A percentile compares a stretch with the other conserved stretches of the same genome.
phyloP scores from a whole-genome alignment of 2,888 invertebrate species.

The Capitulum mitella region DNA sequence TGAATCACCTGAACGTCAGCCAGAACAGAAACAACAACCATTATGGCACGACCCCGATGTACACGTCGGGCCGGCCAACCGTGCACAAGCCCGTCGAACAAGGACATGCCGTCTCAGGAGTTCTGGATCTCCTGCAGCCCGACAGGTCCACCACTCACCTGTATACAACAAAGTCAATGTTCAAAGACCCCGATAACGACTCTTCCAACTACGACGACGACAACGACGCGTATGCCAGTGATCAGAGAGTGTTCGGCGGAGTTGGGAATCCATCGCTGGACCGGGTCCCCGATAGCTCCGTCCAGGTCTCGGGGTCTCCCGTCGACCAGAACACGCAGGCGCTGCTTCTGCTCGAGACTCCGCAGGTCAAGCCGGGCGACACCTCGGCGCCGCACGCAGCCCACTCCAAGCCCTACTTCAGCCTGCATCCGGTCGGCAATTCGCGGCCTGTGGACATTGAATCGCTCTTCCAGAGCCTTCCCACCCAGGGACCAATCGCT shows the following conservation, averaged over 20 bases:
- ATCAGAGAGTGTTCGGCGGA: not conserved
- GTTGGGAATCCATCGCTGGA: not conserved
- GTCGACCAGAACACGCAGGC: not conserved
- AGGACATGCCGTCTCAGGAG: not conserved
- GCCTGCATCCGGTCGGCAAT: not conserved
- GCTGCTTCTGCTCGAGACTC: not conserved
- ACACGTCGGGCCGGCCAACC: not conserved
- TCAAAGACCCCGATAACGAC: not conserved
- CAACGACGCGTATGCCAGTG: too few species aligned
- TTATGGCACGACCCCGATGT: not conserved
- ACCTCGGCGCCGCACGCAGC: not conserved
- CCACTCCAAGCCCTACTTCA: not conserved
- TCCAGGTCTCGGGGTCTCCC: not conserved
- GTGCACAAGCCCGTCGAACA: not conserved
- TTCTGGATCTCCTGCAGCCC: not conserved
- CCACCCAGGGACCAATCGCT: not conserved
- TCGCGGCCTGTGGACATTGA: not conserved
- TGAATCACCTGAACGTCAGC: not conserved
- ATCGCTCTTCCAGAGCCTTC: not conserved
- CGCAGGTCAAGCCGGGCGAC: not conserved
- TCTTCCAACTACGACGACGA: not conserved
- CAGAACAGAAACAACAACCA: not conserved
- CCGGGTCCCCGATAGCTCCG: not conserved
- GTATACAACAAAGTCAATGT: not conserved
- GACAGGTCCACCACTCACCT: not conserved